Conservation (phyloP, 2,797 vertebrate species). For the Enteromius treurensis region DNA sequence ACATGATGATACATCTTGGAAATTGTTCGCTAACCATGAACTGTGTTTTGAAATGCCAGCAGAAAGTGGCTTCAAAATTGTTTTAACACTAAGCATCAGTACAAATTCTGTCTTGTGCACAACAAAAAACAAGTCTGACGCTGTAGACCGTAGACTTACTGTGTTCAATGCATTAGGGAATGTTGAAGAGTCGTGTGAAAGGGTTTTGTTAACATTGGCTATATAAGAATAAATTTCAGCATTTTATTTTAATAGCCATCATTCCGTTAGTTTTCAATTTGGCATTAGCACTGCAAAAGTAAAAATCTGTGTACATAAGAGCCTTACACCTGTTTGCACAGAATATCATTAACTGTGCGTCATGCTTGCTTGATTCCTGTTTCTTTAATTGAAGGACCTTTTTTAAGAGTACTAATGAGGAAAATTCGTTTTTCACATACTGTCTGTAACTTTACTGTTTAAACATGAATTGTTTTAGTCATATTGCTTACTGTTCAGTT, state of each 20-base stretch:
- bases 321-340: constrained; percentile 51
- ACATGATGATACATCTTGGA: constrained; percentile 15
- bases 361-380: constrained; percentile 46
- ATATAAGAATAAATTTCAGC: constrained; percentile 51
- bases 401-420: constrained; percentile 43
- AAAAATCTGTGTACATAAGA: constrained; percentile 56
- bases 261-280: constrained; percentile 54
- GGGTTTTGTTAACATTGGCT: constrained; percentile 25
- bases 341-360: constrained; percentile 54
- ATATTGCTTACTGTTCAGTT: constrained; percentile 56
- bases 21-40: neutral
- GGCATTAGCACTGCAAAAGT: constrained; percentile 39
- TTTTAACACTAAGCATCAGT: neutral
- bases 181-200: constrained; percentile 1
- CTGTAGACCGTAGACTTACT: neutral
- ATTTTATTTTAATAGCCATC: constrained; percentile 42
- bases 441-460: constrained; percentile 19
- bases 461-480: constrained; percentile 9
- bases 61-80: neutral
- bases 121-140: neutral
- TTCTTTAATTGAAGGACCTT: constrained; percentile 51
- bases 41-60: neutral
- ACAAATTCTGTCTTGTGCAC: no score
- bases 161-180: neutral
- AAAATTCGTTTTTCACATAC: constrained; percentile 20